phyloP scores from a whole-genome alignment of 2,888 invertebrate species.

The Pyrrhosoma nymphula region DNA sequence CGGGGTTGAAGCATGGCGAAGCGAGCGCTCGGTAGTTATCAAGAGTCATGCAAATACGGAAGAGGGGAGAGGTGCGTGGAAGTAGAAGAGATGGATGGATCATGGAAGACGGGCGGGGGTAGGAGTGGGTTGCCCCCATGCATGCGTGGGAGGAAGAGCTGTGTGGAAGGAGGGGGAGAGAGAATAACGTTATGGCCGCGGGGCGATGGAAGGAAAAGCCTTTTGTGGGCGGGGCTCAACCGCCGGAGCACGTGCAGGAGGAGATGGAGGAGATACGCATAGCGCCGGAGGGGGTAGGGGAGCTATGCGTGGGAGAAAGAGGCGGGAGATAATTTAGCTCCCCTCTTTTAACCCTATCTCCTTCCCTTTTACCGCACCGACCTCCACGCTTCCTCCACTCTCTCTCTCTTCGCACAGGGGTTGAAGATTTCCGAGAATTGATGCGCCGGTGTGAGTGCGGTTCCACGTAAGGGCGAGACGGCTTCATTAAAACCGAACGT shows the following conservation, averaged over 20 bases:
- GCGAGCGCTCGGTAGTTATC: too few species aligned
- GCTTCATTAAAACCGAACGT: slow-evolving; percentile 8
- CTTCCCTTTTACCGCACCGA: not conserved
- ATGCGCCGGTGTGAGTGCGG: not conserved
- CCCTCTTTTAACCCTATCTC: not conserved
- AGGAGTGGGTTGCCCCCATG: too few species aligned
- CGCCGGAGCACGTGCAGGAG: not conserved
- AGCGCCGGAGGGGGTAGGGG: not conserved
- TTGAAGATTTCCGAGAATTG: not conserved
- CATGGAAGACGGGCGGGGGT: too few species aligned
- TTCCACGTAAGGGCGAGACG: not conserved
- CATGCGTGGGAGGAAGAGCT: not conserved
- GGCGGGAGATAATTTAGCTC: not conserved
- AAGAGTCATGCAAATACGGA: not conserved
- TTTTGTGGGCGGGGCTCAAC: not conserved
- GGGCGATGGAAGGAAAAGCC: not conserved
- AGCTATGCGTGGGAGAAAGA: not conserved
- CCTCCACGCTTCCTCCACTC: not conserved
- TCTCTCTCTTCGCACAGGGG: not conserved
- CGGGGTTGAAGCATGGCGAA: too few species aligned
- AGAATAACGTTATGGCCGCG: not conserved
- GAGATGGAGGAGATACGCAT: not conserved
- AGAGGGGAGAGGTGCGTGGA: not conserved
- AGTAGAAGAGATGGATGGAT: not conserved
- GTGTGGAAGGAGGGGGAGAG: not conserved